A percentile compares a stretch with the other conserved stretches of the same genome.
Conservation (phyloP, 2,797 vertebrate species). For the Macropodus opercularis region DNA sequence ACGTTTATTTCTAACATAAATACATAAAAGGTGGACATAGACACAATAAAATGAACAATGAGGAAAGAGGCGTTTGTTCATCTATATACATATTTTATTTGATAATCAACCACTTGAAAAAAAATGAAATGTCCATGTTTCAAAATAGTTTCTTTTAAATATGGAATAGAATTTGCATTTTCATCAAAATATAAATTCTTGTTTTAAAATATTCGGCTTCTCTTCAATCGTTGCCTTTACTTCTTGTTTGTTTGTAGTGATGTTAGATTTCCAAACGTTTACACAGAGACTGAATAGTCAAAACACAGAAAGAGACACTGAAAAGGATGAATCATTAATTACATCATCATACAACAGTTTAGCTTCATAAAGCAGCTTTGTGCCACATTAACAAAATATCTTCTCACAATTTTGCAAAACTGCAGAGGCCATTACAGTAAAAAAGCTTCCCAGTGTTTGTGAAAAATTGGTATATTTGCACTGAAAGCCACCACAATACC, state of each 20-base stretch:
- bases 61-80: constrained; percentile 11
- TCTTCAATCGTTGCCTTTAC: constrained; percentile 38
- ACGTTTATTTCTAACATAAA: too few relatives aligned
- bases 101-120: constrained; percentile 69
- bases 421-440: background rate
- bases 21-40: too few relatives aligned
- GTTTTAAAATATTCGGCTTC: constrained; percentile 69
- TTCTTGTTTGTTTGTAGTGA: constrained; percentile 33
- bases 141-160: constrained; percentile 74
- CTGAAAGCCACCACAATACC: too few relatives aligned
- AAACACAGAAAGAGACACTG: constrained; percentile 34
- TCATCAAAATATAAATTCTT: constrained; percentile 72
- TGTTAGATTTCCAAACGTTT: constrained; percentile 33
- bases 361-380: constrained; percentile 1
- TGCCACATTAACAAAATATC: constrained; percentile 16
- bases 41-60: constrained; percentile 5
- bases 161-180: constrained; percentile 50
- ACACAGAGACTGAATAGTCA: constrained; percentile 35
- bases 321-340: constrained; percentile 24
- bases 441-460: too few relatives aligned
- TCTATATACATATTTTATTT: constrained; percentile 69
- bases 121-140: constrained; percentile 61
- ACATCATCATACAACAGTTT: background rate
- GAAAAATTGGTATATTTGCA: too few relatives aligned
- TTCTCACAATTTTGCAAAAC: constrained; percentile 12